Evolutionary conservation across 1,140 invertebrate species (phyloP).

Genomic region (Stratiolaelaps scimitus): DNA sequence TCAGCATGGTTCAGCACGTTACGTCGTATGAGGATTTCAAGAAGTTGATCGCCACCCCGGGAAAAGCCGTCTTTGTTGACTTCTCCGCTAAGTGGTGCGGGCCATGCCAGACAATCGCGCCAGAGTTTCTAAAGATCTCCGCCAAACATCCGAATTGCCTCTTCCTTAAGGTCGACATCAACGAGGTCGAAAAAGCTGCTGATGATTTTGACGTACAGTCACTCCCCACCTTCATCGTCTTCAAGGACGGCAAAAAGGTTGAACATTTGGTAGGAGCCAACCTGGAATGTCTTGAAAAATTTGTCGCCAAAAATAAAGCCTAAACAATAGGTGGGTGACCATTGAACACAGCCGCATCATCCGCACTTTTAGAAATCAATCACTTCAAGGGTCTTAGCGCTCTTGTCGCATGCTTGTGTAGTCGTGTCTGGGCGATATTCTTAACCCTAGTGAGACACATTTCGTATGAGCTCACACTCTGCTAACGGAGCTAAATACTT

Average conservation of each 20-base stretch:
- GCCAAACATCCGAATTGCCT: neutral
- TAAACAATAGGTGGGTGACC: too few relatives aligned
- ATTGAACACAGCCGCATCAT: too few relatives aligned
- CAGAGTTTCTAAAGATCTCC: slow-evolving; percentile 45
- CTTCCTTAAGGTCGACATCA: slow-evolving; percentile 7
- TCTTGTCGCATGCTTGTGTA: too few relatives aligned
- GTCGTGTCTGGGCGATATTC: too few relatives aligned
- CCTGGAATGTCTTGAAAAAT: neutral
- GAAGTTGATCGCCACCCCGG: slow-evolving; percentile 54
- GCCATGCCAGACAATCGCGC: slow-evolving; percentile 82
- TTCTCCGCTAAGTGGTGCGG: slow-evolving; percentile 57
- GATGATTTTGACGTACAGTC: slow-evolving; percentile 4
- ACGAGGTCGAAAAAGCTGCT: neutral
- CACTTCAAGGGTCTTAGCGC: too few relatives aligned
- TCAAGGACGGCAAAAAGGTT: neutral
- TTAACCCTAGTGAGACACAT: too few relatives aligned
- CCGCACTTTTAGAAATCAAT: too few relatives aligned
- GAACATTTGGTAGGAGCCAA: neutral
- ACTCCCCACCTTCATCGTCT: neutral
- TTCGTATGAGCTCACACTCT: too few relatives aligned
- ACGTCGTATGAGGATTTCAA: neutral
- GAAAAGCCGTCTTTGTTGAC: slow-evolving; percentile 67
- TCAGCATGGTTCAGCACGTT: neutral
- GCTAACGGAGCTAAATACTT: too few relatives aligned
- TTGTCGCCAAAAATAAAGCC: neutral